Conservation (phyloP, 2,797 vertebrate species). For the Margarornis squamiger region DNA sequence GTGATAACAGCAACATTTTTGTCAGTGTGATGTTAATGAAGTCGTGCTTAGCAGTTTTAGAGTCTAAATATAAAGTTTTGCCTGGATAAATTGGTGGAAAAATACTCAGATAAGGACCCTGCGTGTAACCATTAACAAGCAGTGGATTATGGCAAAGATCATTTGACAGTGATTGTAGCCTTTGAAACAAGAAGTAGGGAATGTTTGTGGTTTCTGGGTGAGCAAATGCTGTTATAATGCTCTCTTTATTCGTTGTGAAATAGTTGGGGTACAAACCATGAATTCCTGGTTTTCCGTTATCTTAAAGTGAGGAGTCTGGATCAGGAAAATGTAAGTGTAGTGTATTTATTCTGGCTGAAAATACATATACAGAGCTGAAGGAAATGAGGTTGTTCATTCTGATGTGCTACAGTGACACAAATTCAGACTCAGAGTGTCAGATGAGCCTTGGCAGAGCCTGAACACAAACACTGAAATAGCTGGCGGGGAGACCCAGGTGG, state of each 20-base stretch:
- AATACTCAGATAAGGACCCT: background rate
- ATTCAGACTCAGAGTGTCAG: background rate
- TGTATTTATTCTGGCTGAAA: constrained; percentile 33
- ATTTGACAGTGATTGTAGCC: background rate
- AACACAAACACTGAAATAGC: background rate
- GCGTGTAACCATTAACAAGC: background rate
- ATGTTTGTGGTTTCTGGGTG: constrained; percentile 40
- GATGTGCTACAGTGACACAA: background rate
- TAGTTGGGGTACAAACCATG: constrained; percentile 51
- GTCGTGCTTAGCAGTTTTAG: background rate
- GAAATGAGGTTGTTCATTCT: constrained; percentile 2
- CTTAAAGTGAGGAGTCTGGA: constrained; percentile 57
- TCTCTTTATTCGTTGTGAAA: constrained; percentile 56
- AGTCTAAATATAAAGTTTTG: background rate
- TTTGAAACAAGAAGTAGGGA: constrained; percentile 1
- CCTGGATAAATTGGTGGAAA: background rate
- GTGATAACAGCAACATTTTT: background rate
- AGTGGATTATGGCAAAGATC: background rate
- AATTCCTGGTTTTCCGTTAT: constrained; percentile 41
- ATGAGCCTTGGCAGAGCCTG: background rate
- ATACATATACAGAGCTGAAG: constrained; percentile 6
- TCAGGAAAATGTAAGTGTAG: constrained; percentile 50
- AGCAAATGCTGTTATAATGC: constrained; percentile 45
- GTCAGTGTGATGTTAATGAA: background rate
- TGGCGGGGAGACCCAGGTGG: background rate